Evolutionary conservation across 1,140 invertebrate species (phyloP).

Genomic region (Mercenaria mercenaria): DNA sequence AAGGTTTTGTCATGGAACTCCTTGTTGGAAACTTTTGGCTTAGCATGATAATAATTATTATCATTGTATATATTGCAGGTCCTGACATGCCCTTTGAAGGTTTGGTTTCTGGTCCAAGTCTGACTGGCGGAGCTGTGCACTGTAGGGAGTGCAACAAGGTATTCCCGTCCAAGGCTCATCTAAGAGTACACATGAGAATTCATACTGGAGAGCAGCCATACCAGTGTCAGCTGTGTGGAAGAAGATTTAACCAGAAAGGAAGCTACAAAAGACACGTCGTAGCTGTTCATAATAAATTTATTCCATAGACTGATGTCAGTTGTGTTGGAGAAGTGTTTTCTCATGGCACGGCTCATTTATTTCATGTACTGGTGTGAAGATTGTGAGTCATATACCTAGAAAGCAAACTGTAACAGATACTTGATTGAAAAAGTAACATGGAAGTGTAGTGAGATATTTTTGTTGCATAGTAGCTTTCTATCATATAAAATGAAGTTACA

Average conservation of each 20-base stretch:
- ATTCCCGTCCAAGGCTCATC: background rate
- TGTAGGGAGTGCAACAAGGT: background rate
- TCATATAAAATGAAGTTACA: too few relatives aligned
- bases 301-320: background rate
- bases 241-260: constrained; percentile 27
- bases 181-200: constrained; percentile 20
- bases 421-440: too few relatives aligned
- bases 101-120: background rate
- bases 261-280: constrained; percentile 10
- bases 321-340: background rate
- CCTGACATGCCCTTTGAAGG: background rate
- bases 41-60: background rate
- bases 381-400: too few relatives aligned
- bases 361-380: background rate
- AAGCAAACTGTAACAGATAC: too few relatives aligned
- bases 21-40: too few relatives aligned
- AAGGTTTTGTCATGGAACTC: too few relatives aligned
- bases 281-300: background rate
- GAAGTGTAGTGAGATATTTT: too few relatives aligned
- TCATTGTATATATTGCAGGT: background rate
- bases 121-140: background rate
- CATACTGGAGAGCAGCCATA: constrained; percentile 56
- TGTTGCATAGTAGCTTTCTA: too few relatives aligned
- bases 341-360: background rate
- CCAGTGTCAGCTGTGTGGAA: constrained; percentile 39